These are phyloP conservation scores for Caenorhabditis zanzibari DNA, from an alignment of 2,888 invertebrate genomes.

Conservation along the genomic window DNA sequence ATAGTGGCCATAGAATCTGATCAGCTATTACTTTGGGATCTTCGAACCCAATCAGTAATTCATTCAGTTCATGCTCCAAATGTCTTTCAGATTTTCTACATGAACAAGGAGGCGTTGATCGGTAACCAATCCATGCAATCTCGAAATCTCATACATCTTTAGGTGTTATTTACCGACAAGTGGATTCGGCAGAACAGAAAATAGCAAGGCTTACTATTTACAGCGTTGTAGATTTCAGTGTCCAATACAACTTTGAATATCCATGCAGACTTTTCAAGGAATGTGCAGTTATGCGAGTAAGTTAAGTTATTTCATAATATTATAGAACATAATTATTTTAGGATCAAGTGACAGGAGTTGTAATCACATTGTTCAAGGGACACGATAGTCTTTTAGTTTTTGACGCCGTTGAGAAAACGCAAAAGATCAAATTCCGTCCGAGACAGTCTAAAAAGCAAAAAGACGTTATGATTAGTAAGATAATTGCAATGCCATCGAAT, in stretches of 20 bases:
- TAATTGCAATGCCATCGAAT: constrained; percentile 74
- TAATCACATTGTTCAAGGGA: constrained; percentile 71
- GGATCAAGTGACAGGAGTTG: constrained; percentile 62
- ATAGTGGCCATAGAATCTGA: constrained; percentile 72
- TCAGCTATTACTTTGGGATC: constrained; percentile 78
- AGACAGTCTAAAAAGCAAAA: constrained; percentile 75
- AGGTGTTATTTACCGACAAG: constrained; percentile 75
- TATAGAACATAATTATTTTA: constrained; percentile 7
- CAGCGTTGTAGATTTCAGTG: constrained; percentile 66
- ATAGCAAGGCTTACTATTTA: constrained; percentile 76
- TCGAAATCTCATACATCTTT: neutral
- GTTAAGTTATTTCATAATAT: neutral
- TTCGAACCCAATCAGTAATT: constrained; percentile 78
- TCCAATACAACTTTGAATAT: constrained; percentile 79
- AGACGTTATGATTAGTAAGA: constrained; percentile 76
- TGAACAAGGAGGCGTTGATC: constrained; percentile 74
- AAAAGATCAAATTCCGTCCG: constrained; percentile 78
- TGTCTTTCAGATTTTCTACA: constrained; percentile 75
- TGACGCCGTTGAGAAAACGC: constrained; percentile 73
- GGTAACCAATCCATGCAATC: constrained; percentile 57
- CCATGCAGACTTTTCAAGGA: constrained; percentile 79
- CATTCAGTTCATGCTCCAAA: constrained; percentile 73
- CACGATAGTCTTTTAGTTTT: constrained; percentile 77
- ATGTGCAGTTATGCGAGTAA: constrained; percentile 73
- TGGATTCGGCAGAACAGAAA: constrained; percentile 81